These are phyloP conservation scores for Corydoras maculifer DNA, from an alignment of 2,113 vertebrate genomes.

Conservation along the genomic window DNA sequence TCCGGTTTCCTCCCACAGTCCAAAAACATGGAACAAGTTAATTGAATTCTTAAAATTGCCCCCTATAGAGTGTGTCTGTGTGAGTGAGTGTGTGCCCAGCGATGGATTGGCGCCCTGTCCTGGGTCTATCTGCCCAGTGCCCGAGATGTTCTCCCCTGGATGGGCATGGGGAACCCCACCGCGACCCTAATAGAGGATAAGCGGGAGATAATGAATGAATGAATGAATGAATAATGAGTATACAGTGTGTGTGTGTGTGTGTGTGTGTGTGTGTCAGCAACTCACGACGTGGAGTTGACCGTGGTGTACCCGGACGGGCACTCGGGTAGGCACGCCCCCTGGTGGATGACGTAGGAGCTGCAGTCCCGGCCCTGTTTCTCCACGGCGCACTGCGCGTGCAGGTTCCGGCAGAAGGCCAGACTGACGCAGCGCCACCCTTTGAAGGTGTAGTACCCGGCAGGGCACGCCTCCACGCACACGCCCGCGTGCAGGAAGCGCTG, in stretches of 20 bases:
- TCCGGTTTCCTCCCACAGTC: too few relatives aligned
- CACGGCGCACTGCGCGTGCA: constrained; percentile 77
- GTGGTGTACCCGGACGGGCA: constrained; percentile 89
- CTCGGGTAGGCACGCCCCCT: constrained; percentile 78
- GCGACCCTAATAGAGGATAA: too few relatives aligned
- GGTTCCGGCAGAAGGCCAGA: constrained; percentile 81
- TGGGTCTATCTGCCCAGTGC: too few relatives aligned
- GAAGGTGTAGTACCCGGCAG: constrained; percentile 70
- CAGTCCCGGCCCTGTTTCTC: constrained; percentile 43
- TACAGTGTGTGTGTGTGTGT: neutral
- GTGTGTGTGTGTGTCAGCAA: neutral
- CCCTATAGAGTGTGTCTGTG: too few relatives aligned
- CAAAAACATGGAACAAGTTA: too few relatives aligned
- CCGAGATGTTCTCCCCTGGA: too few relatives aligned
- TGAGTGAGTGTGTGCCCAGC: too few relatives aligned
- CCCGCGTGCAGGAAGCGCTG: constrained; percentile 73
- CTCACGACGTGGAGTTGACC: constrained; percentile 88
- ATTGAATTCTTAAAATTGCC: too few relatives aligned
- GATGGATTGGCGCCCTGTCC: too few relatives aligned
- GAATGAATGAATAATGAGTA: neutral
- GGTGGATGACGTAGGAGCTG: constrained; percentile 84
- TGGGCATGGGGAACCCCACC: too few relatives aligned
- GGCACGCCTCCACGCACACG: constrained; percentile 77
- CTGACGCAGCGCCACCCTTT: constrained; percentile 89
- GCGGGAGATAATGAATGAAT: too few relatives aligned